Base-by-base conservation (phyloP, 1,140 invertebrate species). In the Halesus radiatus region DNA sequence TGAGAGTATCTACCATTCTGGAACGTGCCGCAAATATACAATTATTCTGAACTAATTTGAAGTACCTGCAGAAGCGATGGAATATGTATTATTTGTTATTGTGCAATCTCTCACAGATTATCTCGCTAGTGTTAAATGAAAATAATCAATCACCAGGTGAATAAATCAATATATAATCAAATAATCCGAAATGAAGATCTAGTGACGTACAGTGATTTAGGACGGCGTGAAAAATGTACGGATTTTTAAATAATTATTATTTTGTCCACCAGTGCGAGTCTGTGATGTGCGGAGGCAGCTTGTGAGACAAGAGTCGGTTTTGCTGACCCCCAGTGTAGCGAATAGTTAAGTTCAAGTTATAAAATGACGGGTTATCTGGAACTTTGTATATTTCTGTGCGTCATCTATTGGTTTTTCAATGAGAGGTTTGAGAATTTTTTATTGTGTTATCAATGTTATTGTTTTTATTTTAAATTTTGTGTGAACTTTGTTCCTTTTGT, bases 381-480 rank as follows among this genome's bases (percentile, higher is more conserved):
- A 80, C 83, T 89, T 80, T 86, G 87, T 81, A 88, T 89, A 82
- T 89, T 89, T 86, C 88, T 88, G 56, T 88, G 87, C 18, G 85
- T 89, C 32, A 85, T 89, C 68, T 89, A 88, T 85, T 89, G 88
- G 88, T 89, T 89, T 85, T 89, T 88, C 84, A 89, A 88, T n/a
- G 88, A 88, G 32, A 89, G 88, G 88, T 89, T 76, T 56, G 87
- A 85, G 77, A 56, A 56, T 56, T 56, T n/a, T 56, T 56, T 20
- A 20, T 56, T 20, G 18, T 18, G 18, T 18, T 56, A 18, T 56
- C n/a, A 7, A 18, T 56, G 20, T 56, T 18, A 7, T 8, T 56
- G 0, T 56, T 18, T 56, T 56, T 6, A n/a, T n/a, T 54, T n/a
- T 7, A 32, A 6, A 7, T 13, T 45, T 45, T 45, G 1, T 45